Evolutionary conservation across 2,797 vertebrate genomes (phyloP).

Genomic region (Amblyopsis hoosieri): DNA sequence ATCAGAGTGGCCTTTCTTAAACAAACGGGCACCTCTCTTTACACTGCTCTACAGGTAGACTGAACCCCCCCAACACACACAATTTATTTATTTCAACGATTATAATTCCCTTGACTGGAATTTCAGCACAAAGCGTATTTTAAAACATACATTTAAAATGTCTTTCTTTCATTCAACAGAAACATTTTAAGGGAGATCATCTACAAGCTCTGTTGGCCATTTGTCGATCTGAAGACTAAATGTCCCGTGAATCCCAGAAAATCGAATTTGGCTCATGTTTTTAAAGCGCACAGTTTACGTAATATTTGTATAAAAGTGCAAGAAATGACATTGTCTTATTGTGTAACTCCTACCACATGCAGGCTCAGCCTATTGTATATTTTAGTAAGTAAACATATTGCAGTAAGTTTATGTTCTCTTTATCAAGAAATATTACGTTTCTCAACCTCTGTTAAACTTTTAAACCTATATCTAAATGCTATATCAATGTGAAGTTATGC

Average conservation of each 20-base stretch:
- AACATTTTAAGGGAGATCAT: constrained; percentile 67
- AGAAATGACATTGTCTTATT: neutral
- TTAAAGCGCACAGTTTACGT: neutral
- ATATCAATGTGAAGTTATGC: no score
- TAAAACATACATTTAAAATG: neutral
- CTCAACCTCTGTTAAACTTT: no score
- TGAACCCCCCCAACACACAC: neutral
- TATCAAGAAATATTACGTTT: no score
- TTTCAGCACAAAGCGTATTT: no score
- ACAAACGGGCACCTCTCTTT: constrained; percentile 82
- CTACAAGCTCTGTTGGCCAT: constrained; percentile 70
- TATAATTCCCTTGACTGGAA: no score
- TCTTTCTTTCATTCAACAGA: constrained; percentile 49
- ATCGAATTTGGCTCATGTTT: neutral
- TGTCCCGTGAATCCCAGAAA: neutral
- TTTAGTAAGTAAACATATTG: no score
- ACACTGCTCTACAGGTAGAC: constrained; percentile 81
- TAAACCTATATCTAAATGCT: no score
- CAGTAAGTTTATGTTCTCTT: no score
- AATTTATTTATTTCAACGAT: no score
- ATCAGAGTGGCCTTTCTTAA: constrained; percentile 77
- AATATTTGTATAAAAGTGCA: neutral
- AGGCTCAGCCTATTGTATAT: no score
- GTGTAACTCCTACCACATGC: no score
- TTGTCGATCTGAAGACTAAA: constrained; percentile 75